Base-by-base conservation (phyloP, 2,888 invertebrate genomes). In the Abscondita cerata region DNA sequence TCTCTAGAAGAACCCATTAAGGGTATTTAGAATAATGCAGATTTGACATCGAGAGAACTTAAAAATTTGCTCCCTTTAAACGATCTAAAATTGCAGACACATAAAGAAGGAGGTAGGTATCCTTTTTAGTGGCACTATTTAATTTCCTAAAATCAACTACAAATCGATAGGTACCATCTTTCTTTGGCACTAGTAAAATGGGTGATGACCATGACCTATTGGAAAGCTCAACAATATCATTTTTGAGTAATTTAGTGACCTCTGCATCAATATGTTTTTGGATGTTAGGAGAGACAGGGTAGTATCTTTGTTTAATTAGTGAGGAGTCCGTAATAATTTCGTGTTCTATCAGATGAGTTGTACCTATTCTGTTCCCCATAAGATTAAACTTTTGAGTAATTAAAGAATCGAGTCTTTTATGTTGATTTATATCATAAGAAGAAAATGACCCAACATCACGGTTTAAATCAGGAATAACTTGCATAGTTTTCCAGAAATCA, bases 181-280 rank as follows among this genome's bases (percentile, higher is more conserved):
- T 44, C 16, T 44, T 44, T 11, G 46, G 46, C 12, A 40, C 40
- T 5, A 40, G 40, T 13, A 40, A 13, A 2, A 44, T 44, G 13
- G 46, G 46, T 11, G 46, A 44, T 5, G 46, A 44, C 46, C 46
- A 44, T 18, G 46, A 18, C n/a, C 16, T 16, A 18, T 16, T 44
- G 5, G 46, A 44, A 2, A 11, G 5, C 16, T 44, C 46, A 16
- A 44, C 16, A 44, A 44, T 18, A 18, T 16, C 46, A 4, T 16
- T 8, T 5, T 5, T 3, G 3, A 44, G 11, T 11, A 44, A 16
- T 44, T 44, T 44, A 15, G 15, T 15, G 15, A 44, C 16, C 19
- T 44, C 46, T 15, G 46, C 46, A 44, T 44, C 46, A 8, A 44
- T 44, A n/a, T 44, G 46, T 44, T 44, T 44, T 44, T 44, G 46